Conservation (phyloP, 2,113 vertebrate species). For the Ctenomys sociabilis region DNA sequence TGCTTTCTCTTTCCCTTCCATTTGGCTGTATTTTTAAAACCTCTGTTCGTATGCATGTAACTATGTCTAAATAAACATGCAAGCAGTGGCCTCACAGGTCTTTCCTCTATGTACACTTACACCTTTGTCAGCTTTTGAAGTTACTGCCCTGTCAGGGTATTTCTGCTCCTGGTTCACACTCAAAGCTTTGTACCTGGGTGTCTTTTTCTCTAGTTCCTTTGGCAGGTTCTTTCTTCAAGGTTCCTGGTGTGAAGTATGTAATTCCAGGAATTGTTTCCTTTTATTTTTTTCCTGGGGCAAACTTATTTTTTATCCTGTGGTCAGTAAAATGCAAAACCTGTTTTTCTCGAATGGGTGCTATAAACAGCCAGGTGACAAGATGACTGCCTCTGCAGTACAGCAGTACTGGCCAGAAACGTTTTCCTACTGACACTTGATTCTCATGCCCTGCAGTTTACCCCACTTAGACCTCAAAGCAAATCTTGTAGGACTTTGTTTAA, state of each 20-base stretch:
- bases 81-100: not conserved
- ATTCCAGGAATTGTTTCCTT: not conserved
- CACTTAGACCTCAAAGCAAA: accelerated
- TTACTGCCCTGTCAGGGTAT: not conserved
- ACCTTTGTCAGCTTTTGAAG: not conserved
- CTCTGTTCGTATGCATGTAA: not conserved
- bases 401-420: not conserved
- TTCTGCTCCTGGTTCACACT: not conserved
- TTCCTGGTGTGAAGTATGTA: not conserved
- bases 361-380: not conserved
- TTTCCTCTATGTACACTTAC: not conserved
- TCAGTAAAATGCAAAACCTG: slow-evolving; percentile 57
- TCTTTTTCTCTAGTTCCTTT: accelerated
- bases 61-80: not conserved
- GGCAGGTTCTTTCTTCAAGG: not conserved
- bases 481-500: not conserved
- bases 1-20: not conserved
- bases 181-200: not conserved
- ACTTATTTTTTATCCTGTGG: slow-evolving; percentile 11
- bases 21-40: not conserved
- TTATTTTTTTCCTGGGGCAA: not conserved
- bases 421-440: not conserved
- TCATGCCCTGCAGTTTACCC: no score
- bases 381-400: not conserved
- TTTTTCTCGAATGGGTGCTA: slow-evolving; percentile 43